phyloP scores from a whole-genome alignment of 2,113 vertebrate genomes.

The Bufo gargarizans region DNA sequence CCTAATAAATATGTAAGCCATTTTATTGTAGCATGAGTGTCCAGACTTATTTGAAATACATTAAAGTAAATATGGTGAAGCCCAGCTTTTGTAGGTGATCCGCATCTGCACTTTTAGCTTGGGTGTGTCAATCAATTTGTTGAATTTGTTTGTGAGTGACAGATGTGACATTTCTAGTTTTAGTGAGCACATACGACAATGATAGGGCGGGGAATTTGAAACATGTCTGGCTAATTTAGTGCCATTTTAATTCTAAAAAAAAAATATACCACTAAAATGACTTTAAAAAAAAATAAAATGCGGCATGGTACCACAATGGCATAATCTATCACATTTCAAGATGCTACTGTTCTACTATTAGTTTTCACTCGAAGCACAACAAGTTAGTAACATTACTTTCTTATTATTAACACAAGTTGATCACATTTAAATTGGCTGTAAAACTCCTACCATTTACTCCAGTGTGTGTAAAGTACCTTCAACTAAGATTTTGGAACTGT shows the following conservation, averaged over 20 bases:
- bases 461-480: constrained; percentile 83
- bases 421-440: constrained; percentile 94
- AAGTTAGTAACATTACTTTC: constrained; percentile 82
- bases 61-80: neutral
- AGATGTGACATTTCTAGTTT: too few species aligned
- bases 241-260: too few species aligned
- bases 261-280: too few species aligned
- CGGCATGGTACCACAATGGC: neutral
- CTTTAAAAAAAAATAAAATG: too few species aligned
- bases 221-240: too few species aligned
- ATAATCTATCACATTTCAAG: neutral
- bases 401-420: constrained; percentile 94
- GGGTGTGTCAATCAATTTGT: too few species aligned
- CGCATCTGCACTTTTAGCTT: neutral
- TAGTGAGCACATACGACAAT: too few species aligned
- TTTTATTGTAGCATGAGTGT: neutral
- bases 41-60: neutral
- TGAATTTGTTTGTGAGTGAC: too few species aligned
- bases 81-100: neutral
- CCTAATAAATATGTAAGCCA: neutral
- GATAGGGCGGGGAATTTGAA: too few species aligned
- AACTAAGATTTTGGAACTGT: constrained; percentile 78
- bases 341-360: constrained; percentile 63
- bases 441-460: constrained; percentile 87
- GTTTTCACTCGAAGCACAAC: constrained; percentile 79